Evolutionary conservation across 2,113 vertebrate genomes (phyloP).

Genomic region (Rhagologus leucostigma): DNA sequence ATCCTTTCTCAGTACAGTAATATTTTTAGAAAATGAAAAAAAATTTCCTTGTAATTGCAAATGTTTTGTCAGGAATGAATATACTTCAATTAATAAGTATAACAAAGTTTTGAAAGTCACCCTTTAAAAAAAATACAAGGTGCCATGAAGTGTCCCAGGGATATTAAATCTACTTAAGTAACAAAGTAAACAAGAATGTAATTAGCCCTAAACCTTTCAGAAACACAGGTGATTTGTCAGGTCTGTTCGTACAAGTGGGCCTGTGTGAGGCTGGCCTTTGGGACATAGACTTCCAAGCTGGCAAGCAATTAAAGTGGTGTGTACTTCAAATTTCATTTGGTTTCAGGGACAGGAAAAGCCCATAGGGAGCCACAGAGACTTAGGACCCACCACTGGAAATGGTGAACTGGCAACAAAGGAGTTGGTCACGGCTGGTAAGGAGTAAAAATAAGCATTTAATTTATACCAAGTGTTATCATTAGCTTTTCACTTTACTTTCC

Average conservation of each 20-base stretch:
- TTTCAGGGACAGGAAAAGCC: neutral
- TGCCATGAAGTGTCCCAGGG: neutral
- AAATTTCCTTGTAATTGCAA: neutral
- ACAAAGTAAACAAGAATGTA: neutral
- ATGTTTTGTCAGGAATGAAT: neutral
- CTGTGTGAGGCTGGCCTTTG: neutral
- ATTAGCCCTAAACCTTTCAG: neutral
- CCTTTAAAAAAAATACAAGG: neutral
- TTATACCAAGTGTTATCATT: neutral
- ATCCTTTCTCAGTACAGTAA: neutral
- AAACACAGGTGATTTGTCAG: neutral
- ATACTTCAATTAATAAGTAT: neutral
- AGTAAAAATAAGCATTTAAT: neutral
- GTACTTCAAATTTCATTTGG: neutral
- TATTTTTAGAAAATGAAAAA: neutral
- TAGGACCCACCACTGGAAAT: neutral
- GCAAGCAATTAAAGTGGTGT: neutral
- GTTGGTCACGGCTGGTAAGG: neutral
- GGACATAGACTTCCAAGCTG: neutral
- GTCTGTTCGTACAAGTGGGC: neutral
- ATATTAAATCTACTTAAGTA: neutral
- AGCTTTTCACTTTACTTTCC: neutral
- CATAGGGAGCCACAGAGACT: fast-evolving
- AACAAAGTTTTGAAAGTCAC: neutral
- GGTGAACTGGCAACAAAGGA: neutral